phyloP scores from a whole-genome alignment of 2,797 vertebrate species.

The Poliocrania exsul region DNA sequence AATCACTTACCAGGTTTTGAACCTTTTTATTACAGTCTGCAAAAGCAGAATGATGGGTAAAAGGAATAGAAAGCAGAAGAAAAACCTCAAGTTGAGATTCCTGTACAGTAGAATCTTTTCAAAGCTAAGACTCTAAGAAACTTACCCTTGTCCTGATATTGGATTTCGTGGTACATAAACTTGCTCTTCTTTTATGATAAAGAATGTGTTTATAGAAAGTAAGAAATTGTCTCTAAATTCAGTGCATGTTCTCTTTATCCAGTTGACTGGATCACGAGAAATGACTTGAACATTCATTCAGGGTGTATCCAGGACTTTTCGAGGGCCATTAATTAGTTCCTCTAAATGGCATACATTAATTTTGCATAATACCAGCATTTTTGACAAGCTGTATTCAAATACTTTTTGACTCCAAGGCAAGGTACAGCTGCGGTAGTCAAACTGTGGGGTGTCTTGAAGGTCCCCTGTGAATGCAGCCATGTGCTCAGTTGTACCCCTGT shows the following conservation, averaged over 20 bases:
- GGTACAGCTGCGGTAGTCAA: background rate
- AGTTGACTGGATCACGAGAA: background rate
- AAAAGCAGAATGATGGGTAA: background rate
- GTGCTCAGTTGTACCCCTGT: background rate
- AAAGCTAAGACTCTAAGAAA: background rate
- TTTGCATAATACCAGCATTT: background rate
- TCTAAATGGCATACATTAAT: background rate
- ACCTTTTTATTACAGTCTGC: background rate
- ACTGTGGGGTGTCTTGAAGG: background rate
- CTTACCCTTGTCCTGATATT: rapidly evolving
- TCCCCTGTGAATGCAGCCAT: rapidly evolving
- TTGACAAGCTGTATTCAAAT: background rate
- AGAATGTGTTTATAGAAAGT: background rate
- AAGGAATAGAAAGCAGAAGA: background rate
- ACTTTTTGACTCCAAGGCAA: background rate
- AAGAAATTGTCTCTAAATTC: background rate
- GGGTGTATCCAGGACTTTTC: background rate
- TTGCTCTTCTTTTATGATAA: background rate
- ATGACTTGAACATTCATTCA: background rate
- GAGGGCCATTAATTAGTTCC: background rate
- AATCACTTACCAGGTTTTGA: background rate
- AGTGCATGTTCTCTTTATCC: background rate
- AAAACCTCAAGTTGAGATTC: background rate
- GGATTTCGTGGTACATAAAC: background rate
- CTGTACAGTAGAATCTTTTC: background rate